A percentile compares a stretch with the other conserved stretches of the same genome.
phyloP scores from a whole-genome alignment of 2,888 invertebrate genomes.

The Pheosia tremula region DNA sequence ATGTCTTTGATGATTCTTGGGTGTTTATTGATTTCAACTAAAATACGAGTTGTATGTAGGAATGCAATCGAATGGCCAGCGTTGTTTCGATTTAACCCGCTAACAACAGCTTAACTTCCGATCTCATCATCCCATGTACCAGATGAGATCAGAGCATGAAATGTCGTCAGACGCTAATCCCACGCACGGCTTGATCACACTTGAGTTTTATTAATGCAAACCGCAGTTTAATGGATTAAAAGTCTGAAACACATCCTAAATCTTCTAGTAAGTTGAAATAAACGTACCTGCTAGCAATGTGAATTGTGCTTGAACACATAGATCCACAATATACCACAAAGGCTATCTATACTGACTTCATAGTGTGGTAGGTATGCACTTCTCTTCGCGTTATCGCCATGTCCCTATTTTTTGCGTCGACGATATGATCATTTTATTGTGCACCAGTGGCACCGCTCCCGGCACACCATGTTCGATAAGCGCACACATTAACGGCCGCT shows the following conservation, averaged over 20 bases:
- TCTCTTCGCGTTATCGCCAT: neutral
- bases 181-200: neutral
- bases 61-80: neutral
- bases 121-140: neutral
- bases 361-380: neutral
- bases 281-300: no score
- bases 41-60: no score
- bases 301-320: no score
- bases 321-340: no score
- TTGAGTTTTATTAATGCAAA: neutral
- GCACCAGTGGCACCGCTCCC: slow-evolving; percentile 40
- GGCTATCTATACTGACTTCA: no score
- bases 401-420: slow-evolving; percentile 30
- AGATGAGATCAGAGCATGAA: neutral
- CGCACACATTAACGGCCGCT: slow-evolving; percentile 78
- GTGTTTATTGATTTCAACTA: no score
- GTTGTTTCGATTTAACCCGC: neutral
- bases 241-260: neutral
- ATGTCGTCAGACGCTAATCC: slow-evolving; percentile 1
- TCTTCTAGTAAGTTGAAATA: neutral
- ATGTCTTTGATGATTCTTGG: no score
- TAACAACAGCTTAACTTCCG: neutral
- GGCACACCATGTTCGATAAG: slow-evolving; percentile 72
- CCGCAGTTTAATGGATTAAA: neutral
- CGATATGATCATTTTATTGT: slow-evolving; percentile 60